These are phyloP conservation scores for Odocoileus virginianus DNA, from an alignment of 2,113 vertebrate species.

Conservation along the genomic window DNA sequence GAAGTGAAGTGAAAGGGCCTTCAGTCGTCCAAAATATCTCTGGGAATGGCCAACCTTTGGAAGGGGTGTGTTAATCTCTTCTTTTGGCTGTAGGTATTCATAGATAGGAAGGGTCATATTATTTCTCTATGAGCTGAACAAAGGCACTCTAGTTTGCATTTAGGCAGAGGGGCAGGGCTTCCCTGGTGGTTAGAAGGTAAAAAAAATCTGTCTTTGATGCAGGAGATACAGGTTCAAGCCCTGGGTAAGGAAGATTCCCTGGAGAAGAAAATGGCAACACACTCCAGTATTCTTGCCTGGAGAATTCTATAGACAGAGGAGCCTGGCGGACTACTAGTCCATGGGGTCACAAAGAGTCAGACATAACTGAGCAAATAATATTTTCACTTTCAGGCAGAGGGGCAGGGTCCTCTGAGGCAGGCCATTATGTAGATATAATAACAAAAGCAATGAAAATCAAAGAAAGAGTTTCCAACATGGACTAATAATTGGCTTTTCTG, in stretches of 20 bases:
- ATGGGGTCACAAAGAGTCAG: background rate
- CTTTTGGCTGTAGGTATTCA: background rate
- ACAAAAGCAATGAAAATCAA: background rate
- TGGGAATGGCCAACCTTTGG: background rate
- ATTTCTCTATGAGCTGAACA: background rate
- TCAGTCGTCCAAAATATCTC: background rate
- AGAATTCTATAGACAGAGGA: background rate
- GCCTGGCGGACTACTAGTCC: background rate
- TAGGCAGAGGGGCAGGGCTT: background rate
- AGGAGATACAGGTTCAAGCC: background rate
- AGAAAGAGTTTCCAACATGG: background rate
- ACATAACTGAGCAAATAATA: background rate
- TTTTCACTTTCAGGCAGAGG: background rate
- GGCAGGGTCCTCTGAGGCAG: background rate
- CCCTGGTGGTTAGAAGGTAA: background rate
- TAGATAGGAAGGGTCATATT: background rate
- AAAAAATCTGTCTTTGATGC: background rate
- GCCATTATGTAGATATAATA: background rate
- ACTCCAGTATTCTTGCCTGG: background rate
- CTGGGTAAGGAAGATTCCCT: background rate
- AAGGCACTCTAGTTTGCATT: background rate
- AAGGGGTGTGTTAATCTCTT: background rate
- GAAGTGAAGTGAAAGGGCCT: background rate
- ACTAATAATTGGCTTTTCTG: background rate
- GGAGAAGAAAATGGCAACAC: background rate